Percentiles rank a stretch among this genome's conserved stretches.
phyloP scores from a whole-genome alignment of 2,113 vertebrate genomes.

The Piliocolobus tephrosceles region DNA sequence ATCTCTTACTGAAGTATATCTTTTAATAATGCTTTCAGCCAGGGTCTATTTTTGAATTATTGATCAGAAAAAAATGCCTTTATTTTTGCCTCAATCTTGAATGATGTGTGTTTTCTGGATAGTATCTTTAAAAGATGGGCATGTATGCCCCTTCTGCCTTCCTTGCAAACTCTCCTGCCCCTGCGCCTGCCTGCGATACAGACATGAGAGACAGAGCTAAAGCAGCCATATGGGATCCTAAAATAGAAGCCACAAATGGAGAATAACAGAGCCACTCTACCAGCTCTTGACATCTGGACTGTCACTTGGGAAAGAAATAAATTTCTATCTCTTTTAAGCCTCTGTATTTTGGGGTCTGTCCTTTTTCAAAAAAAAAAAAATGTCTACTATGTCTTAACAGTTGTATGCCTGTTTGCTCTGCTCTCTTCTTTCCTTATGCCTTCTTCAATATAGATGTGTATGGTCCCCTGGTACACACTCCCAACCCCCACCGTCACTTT shows the following conservation, averaged over 20 bases:
- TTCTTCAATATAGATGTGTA: background rate
- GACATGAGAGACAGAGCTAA: background rate
- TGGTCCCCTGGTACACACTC: background rate
- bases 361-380: background rate
- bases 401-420: background rate
- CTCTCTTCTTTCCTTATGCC: background rate
- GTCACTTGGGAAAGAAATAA: background rate
- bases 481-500: background rate
- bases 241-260: background rate
- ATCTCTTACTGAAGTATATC: background rate
- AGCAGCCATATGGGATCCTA: background rate
- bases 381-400: background rate
- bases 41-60: background rate
- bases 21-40: background rate
- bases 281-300: background rate
- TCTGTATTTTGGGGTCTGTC: background rate
- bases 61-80: conserved; percentile 10
- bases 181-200: background rate
- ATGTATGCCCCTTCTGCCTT: background rate
- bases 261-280: background rate
- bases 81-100: background rate
- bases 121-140: conserved; percentile 11
- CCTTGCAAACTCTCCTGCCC: background rate
- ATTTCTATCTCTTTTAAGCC: background rate
- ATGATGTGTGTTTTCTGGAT: background rate